These are phyloP conservation scores for Vicugna pacos DNA, from an alignment of 2,113 vertebrate species.

Conservation along the genomic window DNA sequence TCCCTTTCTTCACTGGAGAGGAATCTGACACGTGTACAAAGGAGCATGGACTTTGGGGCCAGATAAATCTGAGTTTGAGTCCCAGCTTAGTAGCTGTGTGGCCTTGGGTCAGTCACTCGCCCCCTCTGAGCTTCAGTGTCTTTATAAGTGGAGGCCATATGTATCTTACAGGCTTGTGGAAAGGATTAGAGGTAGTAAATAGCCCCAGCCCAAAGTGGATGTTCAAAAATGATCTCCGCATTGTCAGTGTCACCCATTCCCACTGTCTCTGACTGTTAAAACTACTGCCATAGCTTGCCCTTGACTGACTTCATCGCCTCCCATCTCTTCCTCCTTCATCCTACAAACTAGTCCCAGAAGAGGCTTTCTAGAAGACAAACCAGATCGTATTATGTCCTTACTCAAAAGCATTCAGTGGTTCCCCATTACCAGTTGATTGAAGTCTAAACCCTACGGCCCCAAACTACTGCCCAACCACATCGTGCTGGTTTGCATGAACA, in stretches of 20 bases:
- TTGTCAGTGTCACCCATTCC: not conserved
- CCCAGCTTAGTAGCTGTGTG: not conserved
- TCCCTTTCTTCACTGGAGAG: not conserved
- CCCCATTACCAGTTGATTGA: slow-evolving; percentile 34
- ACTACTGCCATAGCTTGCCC: not conserved
- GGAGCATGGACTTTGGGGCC: not conserved
- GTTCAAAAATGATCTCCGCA: not conserved
- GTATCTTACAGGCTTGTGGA: not conserved
- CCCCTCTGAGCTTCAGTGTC: not conserved
- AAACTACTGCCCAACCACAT: not conserved
- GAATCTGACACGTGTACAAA: not conserved
- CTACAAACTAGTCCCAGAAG: not conserved
- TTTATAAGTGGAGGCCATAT: not conserved
- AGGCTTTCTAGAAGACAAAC: slow-evolving; percentile 54
- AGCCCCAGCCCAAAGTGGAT: not conserved
- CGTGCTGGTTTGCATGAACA: not conserved
- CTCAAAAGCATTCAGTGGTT: slow-evolving; percentile 34
- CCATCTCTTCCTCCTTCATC: slow-evolving; percentile 42
- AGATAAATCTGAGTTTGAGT: not conserved
- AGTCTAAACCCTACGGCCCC: slow-evolving; percentile 37
- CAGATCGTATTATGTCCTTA: slow-evolving; percentile 12
- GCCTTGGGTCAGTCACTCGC: not conserved
- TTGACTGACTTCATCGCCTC: not conserved
- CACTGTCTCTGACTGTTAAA: not conserved
- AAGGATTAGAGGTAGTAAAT: not conserved